Conservation (phyloP, 2,797 vertebrate genomes). For the Kryptopterus vitreolus region DNA sequence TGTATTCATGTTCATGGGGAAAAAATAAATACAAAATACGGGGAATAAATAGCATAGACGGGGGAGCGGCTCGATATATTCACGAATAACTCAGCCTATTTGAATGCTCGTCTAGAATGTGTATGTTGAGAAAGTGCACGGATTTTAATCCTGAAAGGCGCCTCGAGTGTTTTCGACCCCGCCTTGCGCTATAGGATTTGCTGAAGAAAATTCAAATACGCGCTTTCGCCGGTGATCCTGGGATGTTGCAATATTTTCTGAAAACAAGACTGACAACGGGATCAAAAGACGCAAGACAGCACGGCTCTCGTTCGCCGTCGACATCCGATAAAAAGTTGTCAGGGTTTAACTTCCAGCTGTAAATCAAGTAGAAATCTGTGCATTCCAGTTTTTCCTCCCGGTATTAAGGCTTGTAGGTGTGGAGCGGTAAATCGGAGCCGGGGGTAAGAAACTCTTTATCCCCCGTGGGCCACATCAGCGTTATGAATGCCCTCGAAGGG, state of each 20-base stretch:
- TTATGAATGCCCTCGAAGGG: no score
- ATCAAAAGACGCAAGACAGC: background rate
- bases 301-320: background rate
- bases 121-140: background rate
- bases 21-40: no score
- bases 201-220: background rate
- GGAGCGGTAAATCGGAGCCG: background rate
- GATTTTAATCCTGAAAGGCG: background rate
- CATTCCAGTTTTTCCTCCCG: background rate
- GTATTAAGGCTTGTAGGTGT: background rate
- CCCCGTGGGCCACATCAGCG: no score
- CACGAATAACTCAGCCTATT: background rate
- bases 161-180: background rate
- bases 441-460: no score
- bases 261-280: background rate
- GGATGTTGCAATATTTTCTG: background rate
- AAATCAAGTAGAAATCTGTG: background rate
- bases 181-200: background rate
- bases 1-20: background rate
- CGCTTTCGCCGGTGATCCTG: background rate
- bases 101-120: background rate
- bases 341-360: background rate
- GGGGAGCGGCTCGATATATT: background rate
- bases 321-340: background rate
- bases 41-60: background rate